Base-by-base conservation (phyloP, 2,888 invertebrate species). In the Seira musarum region DNA sequence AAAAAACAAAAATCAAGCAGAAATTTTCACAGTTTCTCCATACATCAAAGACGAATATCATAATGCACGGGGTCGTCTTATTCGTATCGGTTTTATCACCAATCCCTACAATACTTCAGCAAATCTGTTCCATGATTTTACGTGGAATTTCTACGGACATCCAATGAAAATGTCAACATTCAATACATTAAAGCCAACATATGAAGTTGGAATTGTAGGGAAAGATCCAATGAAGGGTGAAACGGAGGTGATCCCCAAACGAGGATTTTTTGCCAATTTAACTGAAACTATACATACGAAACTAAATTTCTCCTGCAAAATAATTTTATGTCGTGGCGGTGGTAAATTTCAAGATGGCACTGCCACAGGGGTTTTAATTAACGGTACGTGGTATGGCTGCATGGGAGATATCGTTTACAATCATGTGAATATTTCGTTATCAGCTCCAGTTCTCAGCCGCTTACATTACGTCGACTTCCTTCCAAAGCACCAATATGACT, bases 371-470 rank as follows among this genome's bases (percentile, higher is more conserved):
- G 13, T 15, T 68, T 2, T 53, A 63, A 15, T 63, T 69, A 76
- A 76, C 46, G 76, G 76, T 3, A 69, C 63, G 1, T 76, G 76
- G 76, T 21, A 69, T 0, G 76, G 76, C 5, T 76, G 76, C 25
- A 25, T 76, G 24, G 69, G 63, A 3, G 76, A 76, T 24, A 22
- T 76, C 10, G 30, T 63, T 15, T 67, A 19, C 5, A 53, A 30
- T 1, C 22, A 49, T 15, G 69, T 63, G 2, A 63, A 76, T n/a
- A 69, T 76, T 0, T 40, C 67, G 10, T 25, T 76, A 2, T 67
- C 76, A 21, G 76, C 69, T 21, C 64, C 69, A 21, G 49, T 35
- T 19, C 2, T 65, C 5, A 61, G 63, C 15, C 72, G 79, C 1
- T 68, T 30, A 13, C 49, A 30, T 1, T 67, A 63, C 30, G 76